Percentiles rank a stretch among this genome's conserved stretches.
phyloP scores from a whole-genome alignment of 2,888 invertebrate genomes.

The Papilio demoleus region DNA sequence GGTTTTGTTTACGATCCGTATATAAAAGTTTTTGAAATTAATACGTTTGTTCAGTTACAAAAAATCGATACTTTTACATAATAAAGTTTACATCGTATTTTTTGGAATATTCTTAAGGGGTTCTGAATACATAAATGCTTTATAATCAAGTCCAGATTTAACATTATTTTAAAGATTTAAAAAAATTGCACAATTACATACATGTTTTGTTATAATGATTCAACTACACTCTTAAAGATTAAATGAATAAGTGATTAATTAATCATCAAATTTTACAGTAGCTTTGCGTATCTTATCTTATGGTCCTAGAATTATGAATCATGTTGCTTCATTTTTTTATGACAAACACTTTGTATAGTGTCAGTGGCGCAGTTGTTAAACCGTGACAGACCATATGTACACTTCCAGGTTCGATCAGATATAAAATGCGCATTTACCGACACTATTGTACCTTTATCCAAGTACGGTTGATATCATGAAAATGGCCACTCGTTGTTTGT shows the following conservation, averaged over 20 bases:
- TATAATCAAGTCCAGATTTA: too few relatives aligned
- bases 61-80: background rate
- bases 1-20: background rate
- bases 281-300: background rate
- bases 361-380: too few relatives aligned
- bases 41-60: background rate
- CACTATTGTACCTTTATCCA: too few relatives aligned
- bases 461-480: too few relatives aligned
- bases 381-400: too few relatives aligned
- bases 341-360: too few relatives aligned
- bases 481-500: too few relatives aligned
- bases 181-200: background rate
- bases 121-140: too few relatives aligned
- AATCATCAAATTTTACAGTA: background rate
- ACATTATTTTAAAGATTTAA: too few relatives aligned
- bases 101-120: too few relatives aligned
- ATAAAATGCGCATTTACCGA: too few relatives aligned
- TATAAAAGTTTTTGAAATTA: background rate
- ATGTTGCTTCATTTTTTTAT: background rate
- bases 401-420: too few relatives aligned
- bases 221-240: background rate
- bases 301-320: background rate
- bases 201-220: background rate
- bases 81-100: background rate
- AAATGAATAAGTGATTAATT: background rate